Evolutionary conservation across 1,140 invertebrate species (phyloP).

Genomic region (Drosophila sp.): DNA sequence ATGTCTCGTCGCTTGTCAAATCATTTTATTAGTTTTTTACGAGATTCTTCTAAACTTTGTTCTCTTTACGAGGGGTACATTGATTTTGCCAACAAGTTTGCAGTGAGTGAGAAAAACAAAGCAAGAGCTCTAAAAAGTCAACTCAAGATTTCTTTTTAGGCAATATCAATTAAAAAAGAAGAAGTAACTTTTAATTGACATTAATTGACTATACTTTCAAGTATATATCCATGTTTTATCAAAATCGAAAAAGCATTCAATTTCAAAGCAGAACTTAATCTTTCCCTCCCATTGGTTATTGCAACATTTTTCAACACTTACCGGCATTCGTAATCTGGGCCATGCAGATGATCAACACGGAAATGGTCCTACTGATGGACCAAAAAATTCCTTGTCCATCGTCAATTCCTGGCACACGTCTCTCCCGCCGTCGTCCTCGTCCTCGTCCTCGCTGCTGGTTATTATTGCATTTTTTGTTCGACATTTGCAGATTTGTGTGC

Average conservation of each 20-base stretch:
- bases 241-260: too few species aligned
- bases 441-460: slow-evolving; percentile 65
- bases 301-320: slow-evolving; percentile 57
- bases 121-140: too few species aligned
- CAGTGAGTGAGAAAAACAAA: too few species aligned
- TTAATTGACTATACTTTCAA: too few species aligned
- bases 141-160: too few species aligned
- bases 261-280: too few species aligned
- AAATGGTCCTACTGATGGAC: slow-evolving; percentile 51
- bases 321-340: slow-evolving; percentile 70
- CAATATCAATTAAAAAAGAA: too few species aligned
- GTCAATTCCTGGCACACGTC: not conserved
- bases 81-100: not conserved
- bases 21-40: slow-evolving; percentile 69
- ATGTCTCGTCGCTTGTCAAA: slow-evolving; percentile 49
- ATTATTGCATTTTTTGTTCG: slow-evolving; percentile 65
- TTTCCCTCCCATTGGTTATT: not conserved
- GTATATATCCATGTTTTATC: too few species aligned
- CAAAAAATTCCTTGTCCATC: slow-evolving; percentile 18
- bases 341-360: slow-evolving; percentile 65
- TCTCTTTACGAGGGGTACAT: not conserved
- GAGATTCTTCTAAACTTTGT: not conserved
- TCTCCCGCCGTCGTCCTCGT: slow-evolving; percentile 27
- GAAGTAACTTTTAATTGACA: too few species aligned
- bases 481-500: slow-evolving; percentile 58